Percentiles rank a stretch among this genome's conserved stretches.
Evolutionary conservation across 1,140 invertebrate genomes (phyloP).

Genomic region (Rhysida immarginata): DNA sequence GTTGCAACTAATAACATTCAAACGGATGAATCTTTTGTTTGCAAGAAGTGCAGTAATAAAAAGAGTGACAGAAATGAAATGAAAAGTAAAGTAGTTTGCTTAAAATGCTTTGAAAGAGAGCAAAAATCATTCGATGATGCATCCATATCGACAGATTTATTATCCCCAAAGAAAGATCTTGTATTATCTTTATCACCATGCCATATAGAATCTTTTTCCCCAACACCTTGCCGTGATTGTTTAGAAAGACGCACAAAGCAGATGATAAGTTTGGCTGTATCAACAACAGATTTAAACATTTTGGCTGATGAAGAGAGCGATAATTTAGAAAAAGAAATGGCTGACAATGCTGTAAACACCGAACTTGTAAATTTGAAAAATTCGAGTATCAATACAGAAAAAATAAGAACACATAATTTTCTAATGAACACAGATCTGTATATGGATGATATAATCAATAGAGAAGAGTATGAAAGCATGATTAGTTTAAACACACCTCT

Average conservation of each 20-base stretch:
- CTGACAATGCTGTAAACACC: conserved; percentile 25
- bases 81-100: neutral
- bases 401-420: conserved; percentile 13
- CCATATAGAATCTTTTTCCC: neutral
- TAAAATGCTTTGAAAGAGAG: neutral
- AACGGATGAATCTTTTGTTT: neutral
- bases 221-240: neutral
- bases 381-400: neutral
- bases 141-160: neutral
- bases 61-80: too few relatives aligned
- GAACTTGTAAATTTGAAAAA: conserved; percentile 14
- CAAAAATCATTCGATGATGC: neutral
- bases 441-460: conserved; percentile 14
- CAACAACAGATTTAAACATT: too few relatives aligned
- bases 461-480: conserved; percentile 5
- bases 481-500: neutral
- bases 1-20: conserved; percentile 20
- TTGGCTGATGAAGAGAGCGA: neutral
- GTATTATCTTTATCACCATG: neutral
- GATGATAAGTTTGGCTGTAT: neutral
- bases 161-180: neutral
- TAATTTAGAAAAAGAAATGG: neutral
- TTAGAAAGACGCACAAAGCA: neutral
- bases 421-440: conserved; percentile 24
- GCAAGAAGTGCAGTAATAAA: neutral